phyloP scores from a whole-genome alignment of 2,888 invertebrate genomes.

The Ochropacha duplaris region DNA sequence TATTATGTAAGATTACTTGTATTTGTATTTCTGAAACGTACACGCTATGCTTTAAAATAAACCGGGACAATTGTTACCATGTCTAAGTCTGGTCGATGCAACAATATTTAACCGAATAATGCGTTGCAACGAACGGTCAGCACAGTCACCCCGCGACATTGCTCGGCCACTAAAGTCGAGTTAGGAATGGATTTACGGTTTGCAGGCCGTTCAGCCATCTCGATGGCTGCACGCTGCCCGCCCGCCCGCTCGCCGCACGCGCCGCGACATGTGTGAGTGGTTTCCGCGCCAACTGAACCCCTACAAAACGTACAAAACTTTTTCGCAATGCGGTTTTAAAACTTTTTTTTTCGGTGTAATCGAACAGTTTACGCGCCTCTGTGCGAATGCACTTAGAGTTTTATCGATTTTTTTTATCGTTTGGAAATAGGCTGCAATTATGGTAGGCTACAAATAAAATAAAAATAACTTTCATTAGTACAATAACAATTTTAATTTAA shows the following conservation, averaged over 20 bases:
- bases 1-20: too few species aligned
- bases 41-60: not conserved
- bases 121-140: conserved; percentile 55
- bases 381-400: conserved; percentile 18
- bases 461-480: too few species aligned
- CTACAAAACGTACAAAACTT: conserved; percentile 67
- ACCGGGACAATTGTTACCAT: not conserved
- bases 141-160: conserved; percentile 34
- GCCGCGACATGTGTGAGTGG: conserved; percentile 69
- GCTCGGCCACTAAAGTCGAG: conserved; percentile 60
- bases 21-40: too few species aligned
- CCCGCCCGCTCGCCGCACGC: conserved; percentile 36
- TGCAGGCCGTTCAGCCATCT: conserved; percentile 27
- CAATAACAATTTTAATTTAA: too few species aligned
- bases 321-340: conserved; percentile 76
- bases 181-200: conserved; percentile 76
- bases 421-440: not conserved
- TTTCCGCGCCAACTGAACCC: conserved; percentile 44
- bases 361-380: conserved; percentile 42
- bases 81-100: not conserved
- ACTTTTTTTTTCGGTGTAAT: conserved; percentile 49
- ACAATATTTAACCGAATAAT: conserved; percentile 46
- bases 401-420: conserved; percentile 23
- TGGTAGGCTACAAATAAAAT: not conserved
- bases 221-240: conserved; percentile 4